These are phyloP conservation scores for Phrynocephalus vlangalii DNA, from an alignment of 2,797 vertebrate genomes.

Conservation along the genomic window DNA sequence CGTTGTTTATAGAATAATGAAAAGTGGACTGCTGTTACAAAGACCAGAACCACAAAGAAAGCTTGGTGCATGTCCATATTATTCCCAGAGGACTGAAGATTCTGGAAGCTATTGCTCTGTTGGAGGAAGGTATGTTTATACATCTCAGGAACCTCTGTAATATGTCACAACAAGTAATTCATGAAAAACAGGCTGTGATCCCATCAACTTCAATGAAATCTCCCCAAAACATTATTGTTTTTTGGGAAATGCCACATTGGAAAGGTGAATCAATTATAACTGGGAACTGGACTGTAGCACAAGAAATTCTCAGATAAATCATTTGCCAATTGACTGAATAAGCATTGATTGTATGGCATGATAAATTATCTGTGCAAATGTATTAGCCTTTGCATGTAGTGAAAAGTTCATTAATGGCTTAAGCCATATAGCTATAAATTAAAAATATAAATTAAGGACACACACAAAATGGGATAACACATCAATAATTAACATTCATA, in stretches of 20 bases:
- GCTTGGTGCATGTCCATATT: not conserved
- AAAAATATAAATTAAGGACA: not conserved
- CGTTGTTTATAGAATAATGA: not conserved
- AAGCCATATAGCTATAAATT: not conserved
- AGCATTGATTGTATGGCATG: not conserved
- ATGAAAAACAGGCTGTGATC: not conserved
- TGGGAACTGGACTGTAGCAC: not conserved
- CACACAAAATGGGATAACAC: not conserved
- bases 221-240: not conserved
- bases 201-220: not conserved
- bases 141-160: not conserved
- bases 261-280: constrained; percentile 11
- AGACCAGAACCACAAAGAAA: not conserved
- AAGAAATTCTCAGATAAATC: constrained; percentile 28
- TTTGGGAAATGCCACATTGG: not conserved
- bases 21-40: not conserved
- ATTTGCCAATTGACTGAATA: constrained; percentile 6
- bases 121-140: not conserved
- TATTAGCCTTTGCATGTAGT: not conserved
- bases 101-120: not conserved
- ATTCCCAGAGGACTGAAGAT: not conserved
- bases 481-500: not conserved
- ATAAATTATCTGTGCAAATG: not conserved
- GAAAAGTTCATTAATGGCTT: not conserved
- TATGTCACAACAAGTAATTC: not conserved